Base-by-base conservation (phyloP, 2,888 invertebrate genomes). In the Germaria angustata region DNA sequence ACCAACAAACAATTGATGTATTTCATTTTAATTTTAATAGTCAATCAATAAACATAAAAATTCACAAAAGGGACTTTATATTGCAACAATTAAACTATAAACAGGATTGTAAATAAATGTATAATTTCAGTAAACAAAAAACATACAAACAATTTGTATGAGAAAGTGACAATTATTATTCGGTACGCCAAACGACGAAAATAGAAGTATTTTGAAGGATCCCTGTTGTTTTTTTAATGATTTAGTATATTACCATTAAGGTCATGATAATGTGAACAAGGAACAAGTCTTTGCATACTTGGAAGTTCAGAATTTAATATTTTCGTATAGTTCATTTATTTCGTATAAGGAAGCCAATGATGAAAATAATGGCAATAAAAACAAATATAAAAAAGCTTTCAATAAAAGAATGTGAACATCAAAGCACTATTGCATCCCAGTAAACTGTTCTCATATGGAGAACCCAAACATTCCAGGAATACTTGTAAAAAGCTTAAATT, bases 21-120 rank as follows among this genome's bases (percentile, higher is more conserved):
- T 51, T 75, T 57, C 57, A 65, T 71, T 76, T 51, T 76, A 71
- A 76, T 76, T 76, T 71, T 76, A 65, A 76, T 71, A 61, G 32
- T 55, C 63, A 13, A 51, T 55, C 46, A 66, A 46, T 24, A 75
- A 46, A 51, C 41, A 72, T 63, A 41, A 72, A 63, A 72, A 51
- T 20, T 41, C 1, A 3, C 4, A 32, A 61, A 72, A 39, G 17
- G 0, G 8, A 41, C 3, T 36, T 32, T 8, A n/a, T 22, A 44
- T 57, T 57, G n/a, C 20, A 28, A 61, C 49, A 32, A 51, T 32
- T 20, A 24, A 34, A 17, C 24, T 24, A 46, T 65, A 55, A 17
- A 65, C 1, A 34, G 34, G 1, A 8, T 7, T 34, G 22, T 53
- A 55, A 59, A 72, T 39, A 61, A 41, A 53, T 22, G 20, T 71